Evolutionary conservation across 2,797 vertebrate species (phyloP), one percentile per base, ranked within the genome.

Genomic region (Loris lydekkerianus): DNA sequence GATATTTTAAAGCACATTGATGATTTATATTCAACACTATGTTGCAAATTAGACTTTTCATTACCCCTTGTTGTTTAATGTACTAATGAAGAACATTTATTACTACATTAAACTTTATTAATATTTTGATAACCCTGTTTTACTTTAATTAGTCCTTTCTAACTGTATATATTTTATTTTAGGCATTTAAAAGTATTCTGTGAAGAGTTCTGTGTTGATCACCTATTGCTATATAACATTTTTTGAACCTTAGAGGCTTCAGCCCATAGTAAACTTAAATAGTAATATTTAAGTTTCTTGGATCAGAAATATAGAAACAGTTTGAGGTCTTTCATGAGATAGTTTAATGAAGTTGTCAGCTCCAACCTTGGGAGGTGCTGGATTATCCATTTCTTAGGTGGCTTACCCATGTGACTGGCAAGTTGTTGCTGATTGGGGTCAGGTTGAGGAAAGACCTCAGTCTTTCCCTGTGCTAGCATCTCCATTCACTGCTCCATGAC

Each of bases 1-100:
- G 23, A 17, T 96, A 53, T 90, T 87, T 96, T 34, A 93, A 78
- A 93, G 53, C 53, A 86, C 7, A 34, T 27, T 85, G 80, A 63
- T 63, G 15, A 7, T 60, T 95, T 93, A 69, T 86, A 58, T 67
- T 87, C n/a, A 92, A 46, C 40, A 49, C 14, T 89, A 7, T 72
- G 43, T 92, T 78, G 73, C 73, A 89, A 89, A 89, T 75, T 92
- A 92, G 37, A 87, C 40, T 84, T 94, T 9, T 3, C 10, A 3
- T 80, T 70, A 81, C 5, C 23, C 67, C n/a, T 76, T 90, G 7
- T 77, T 85, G 20, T 72, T 18, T 87, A 94, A 49, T 92, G 29
- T 1, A 72, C 56, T 83, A 82, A 27, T 92, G 69, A 88, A 88
- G 82, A 40, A 34, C 63, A 86, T 49, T 13, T 77, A 27, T n/a